Evolutionary conservation across 2,797 vertebrate species (phyloP).

Genomic region (Pogonophryne albipinna): DNA sequence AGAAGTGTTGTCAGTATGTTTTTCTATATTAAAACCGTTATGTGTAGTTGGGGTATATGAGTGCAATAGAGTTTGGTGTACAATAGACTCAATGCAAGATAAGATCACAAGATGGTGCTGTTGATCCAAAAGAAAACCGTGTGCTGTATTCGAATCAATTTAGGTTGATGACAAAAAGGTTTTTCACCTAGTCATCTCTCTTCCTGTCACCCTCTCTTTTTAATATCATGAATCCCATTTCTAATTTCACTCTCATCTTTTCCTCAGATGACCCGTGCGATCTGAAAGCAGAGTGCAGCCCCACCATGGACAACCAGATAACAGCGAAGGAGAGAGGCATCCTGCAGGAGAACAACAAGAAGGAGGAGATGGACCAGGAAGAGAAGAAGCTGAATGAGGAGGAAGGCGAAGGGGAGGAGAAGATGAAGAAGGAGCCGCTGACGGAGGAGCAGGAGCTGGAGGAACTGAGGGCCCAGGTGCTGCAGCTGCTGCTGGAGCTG

Average conservation of each 20-base stretch:
- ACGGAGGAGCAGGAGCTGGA: conserved; percentile 86
- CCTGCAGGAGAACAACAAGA: conserved; percentile 75
- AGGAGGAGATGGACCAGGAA: conserved; percentile 73
- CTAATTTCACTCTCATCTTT: conserved; percentile 33
- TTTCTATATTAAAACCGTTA: conserved; percentile 8
- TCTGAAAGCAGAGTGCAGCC: conserved; percentile 77
- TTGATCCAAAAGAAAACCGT: conserved; percentile 60
- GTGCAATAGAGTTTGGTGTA: neutral
- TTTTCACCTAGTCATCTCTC: conserved; percentile 40
- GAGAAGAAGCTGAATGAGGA: conserved; percentile 71
- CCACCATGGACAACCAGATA: conserved; percentile 78
- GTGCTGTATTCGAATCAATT: conserved; percentile 1
- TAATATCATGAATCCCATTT: conserved; percentile 16
- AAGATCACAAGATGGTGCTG: conserved; percentile 79
- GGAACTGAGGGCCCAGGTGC: conserved; percentile 85
- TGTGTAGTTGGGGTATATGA: neutral
- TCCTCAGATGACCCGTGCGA: conserved; percentile 78
- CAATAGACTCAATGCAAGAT: conserved; percentile 21
- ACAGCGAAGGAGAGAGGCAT: conserved; percentile 79
- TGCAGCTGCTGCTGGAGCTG: conserved; percentile 90
- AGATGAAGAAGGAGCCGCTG: conserved; percentile 64
- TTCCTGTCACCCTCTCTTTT: neutral
- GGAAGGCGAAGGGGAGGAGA: conserved; percentile 67
- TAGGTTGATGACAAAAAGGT: conserved; percentile 35
- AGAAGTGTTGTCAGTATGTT: neutral